A percentile compares a stretch with the other conserved stretches of the same genome.
phyloP scores from a whole-genome alignment of 2,888 invertebrate species.

The Endotricha flammealis region DNA sequence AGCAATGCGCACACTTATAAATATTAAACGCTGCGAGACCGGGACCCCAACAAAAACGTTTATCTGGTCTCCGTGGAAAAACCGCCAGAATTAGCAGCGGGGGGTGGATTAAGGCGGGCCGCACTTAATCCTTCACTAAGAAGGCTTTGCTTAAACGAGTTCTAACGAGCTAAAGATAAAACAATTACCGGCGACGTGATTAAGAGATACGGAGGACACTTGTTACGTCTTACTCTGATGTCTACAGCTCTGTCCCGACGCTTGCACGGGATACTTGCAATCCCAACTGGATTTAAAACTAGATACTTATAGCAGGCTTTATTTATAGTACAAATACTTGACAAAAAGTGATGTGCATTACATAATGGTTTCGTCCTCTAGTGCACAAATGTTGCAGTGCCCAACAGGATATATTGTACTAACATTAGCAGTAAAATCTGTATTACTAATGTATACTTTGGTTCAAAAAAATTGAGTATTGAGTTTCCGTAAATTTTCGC shows the following conservation, averaged over 20 bases:
- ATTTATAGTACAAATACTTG: too few relatives aligned
- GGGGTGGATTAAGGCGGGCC: constrained; percentile 75
- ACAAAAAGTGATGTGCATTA: too few relatives aligned
- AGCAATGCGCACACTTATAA: constrained; percentile 67
- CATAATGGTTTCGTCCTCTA: too few relatives aligned
- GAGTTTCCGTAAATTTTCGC: not conserved
- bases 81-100: constrained; percentile 75
- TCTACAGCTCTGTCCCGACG: constrained; percentile 30
- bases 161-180: constrained; percentile 79
- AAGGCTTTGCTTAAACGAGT: constrained; percentile 79
- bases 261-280: constrained; percentile 33
- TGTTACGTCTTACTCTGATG: constrained; percentile 67
- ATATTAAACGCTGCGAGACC: constrained; percentile 63
- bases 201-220: constrained; percentile 76
- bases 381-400: too few relatives aligned
- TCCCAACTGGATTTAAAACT: constrained; percentile 1
- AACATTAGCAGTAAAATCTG: too few relatives aligned
- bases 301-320: too few relatives aligned
- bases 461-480: too few relatives aligned
- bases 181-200: constrained; percentile 75
- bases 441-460: too few relatives aligned
- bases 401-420: too few relatives aligned
- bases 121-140: constrained; percentile 78
- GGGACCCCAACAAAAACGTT: constrained; percentile 72
- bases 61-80: constrained; percentile 75